Percentiles rank a stretch among this genome's conserved stretches.
These are phyloP conservation scores for Leptopilina syphax DNA, from an alignment of 2,888 invertebrate genomes.

Conservation along the genomic window DNA sequence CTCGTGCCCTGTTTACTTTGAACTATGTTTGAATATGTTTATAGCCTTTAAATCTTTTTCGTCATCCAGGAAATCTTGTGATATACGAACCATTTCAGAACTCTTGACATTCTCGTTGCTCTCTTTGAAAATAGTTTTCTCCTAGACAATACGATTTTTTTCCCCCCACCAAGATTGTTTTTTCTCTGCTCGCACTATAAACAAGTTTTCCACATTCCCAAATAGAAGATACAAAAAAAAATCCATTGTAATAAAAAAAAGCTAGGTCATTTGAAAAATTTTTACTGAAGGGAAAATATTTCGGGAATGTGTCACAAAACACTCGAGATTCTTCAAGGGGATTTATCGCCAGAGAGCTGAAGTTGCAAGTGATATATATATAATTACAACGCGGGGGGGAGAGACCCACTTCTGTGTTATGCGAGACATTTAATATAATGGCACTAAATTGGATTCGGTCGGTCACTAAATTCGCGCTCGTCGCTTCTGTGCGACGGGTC, in stretches of 20 bases:
- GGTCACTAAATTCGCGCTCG: constrained; percentile 41
- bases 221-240: too few relatives aligned
- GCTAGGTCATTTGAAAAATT: constrained; percentile 48
- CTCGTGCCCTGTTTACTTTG: background rate
- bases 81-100: constrained; percentile 10
- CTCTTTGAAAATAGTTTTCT: constrained; percentile 13
- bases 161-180: background rate
- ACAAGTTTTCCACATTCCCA: too few relatives aligned
- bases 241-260: too few relatives aligned
- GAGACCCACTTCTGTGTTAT: constrained; percentile 24
- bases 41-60: constrained; percentile 7
- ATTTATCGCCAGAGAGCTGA: constrained; percentile 46
- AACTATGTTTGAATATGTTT: constrained; percentile 36
- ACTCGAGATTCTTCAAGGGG: constrained; percentile 51
- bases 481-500: constrained; percentile 32
- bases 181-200: too few relatives aligned
- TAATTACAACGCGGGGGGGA: background rate
- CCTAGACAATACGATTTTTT: background rate
- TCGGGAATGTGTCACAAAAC: constrained; percentile 47
- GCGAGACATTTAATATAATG: constrained; percentile 34
- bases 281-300: constrained; percentile 44
- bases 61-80: constrained; percentile 27
- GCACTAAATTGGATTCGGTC: constrained; percentile 39
- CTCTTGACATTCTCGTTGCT: constrained; percentile 12
- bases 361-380: constrained; percentile 41